Percentiles rank a stretch among this genome's conserved stretches.
phyloP scores from a whole-genome alignment of 2,797 vertebrate species.

The Ciconia nigra region DNA sequence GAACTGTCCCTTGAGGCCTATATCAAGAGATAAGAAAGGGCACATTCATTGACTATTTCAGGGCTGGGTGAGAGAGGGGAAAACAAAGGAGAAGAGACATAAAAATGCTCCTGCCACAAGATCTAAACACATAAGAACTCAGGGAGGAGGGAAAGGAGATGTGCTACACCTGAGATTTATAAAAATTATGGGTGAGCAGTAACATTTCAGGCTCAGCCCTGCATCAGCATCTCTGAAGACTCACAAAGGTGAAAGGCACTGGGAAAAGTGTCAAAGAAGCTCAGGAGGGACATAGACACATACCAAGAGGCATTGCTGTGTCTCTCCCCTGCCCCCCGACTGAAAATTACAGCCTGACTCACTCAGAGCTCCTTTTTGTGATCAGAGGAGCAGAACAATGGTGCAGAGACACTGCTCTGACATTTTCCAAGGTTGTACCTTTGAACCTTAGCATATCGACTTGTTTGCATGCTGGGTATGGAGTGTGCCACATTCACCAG shows the following conservation, averaged over 20 bases:
- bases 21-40: not conserved
- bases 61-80: not conserved
- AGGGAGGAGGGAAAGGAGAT: not conserved
- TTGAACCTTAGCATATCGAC: not conserved
- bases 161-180: not conserved
- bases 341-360: not conserved
- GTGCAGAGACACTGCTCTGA: not conserved
- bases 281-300: not conserved
- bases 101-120: not conserved
- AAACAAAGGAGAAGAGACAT: not conserved
- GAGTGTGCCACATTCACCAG: not conserved
- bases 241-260: not conserved
- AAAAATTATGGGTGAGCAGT: not conserved
- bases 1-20: not conserved
- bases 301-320: not conserved
- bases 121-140: not conserved
- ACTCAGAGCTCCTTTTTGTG: not conserved
- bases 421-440: slow-evolving; percentile 6
- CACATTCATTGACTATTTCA: not conserved
- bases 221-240: not conserved
- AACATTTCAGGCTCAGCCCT: not conserved
- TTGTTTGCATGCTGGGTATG: not conserved
- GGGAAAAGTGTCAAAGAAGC: not conserved
- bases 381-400: not conserved
- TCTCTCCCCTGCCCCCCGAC: not conserved